Evolutionary conservation across 1,140 invertebrate species (phyloP).

Genomic region (Euwallacea similis): DNA sequence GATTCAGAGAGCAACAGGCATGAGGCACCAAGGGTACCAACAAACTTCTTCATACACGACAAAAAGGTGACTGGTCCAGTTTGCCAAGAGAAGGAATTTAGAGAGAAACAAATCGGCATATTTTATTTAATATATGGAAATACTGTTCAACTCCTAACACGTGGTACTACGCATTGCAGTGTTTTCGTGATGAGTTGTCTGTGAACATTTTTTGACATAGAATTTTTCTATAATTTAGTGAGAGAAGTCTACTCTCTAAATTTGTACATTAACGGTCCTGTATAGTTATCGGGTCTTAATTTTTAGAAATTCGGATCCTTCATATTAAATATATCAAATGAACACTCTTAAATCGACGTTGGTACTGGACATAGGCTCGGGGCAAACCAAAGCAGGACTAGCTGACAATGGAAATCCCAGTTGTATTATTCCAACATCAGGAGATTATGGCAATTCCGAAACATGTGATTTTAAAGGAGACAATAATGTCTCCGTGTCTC

Average conservation of each 20-base stretch:
- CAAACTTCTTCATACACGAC: too few species aligned
- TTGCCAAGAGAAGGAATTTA: too few species aligned
- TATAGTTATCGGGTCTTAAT: background rate
- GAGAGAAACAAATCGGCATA: too few species aligned
- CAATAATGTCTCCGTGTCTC: background rate
- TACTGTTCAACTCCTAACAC: too few species aligned
- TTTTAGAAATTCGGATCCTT: background rate
- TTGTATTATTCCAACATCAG: conserved; percentile 22
- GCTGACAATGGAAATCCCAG: conserved; percentile 26
- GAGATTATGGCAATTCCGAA: conserved; percentile 1
- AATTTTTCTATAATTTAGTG: too few species aligned
- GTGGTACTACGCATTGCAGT: too few species aligned
- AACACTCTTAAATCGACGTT: conserved; percentile 24
- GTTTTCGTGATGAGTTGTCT: too few species aligned
- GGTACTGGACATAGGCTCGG: conserved; percentile 30
- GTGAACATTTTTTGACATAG: too few species aligned
- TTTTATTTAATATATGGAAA: too few species aligned
- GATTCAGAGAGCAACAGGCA: too few species aligned
- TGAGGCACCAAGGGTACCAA: too few species aligned
- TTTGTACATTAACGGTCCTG: background rate
- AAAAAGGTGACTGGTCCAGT: too few species aligned
- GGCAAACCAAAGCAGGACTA: conserved; percentile 28
- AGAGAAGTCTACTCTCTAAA: background rate
- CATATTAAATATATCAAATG: background rate
- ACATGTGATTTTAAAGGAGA: background rate